Percentiles rank a stretch among this genome's conserved stretches.
phyloP scores from a whole-genome alignment of 1,140 invertebrate species.

The Rhopalosiphum padi region DNA sequence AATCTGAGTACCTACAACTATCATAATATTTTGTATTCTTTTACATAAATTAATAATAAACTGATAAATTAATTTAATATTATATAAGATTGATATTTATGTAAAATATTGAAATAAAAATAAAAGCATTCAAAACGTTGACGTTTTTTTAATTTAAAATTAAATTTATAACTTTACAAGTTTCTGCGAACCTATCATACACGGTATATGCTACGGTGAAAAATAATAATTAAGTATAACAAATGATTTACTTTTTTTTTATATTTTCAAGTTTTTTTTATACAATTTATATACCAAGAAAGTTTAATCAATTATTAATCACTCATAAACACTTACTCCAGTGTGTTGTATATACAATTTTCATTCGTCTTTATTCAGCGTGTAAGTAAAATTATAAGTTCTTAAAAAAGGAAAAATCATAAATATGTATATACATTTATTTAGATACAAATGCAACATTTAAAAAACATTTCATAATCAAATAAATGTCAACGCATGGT shows the following conservation, averaged over 20 bases:
- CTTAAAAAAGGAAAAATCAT: background rate
- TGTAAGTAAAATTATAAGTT: background rate
- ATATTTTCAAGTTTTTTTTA: background rate
- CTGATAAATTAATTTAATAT: background rate
- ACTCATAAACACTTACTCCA: background rate
- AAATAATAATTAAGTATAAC: background rate
- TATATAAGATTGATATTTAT: background rate
- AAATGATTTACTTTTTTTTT: background rate
- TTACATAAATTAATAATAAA: background rate
- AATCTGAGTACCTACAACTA: background rate
- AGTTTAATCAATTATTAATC: background rate
- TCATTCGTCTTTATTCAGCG: background rate
- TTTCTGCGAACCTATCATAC: background rate
- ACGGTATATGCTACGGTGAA: background rate
- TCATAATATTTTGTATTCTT: background rate
- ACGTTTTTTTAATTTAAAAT: background rate
- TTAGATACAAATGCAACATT: too few species aligned
- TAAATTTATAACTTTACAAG: background rate
- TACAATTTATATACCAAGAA: background rate
- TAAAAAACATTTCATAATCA: too few species aligned
- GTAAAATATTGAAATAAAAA: background rate
- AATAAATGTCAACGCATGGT: background rate
- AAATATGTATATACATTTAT: background rate
- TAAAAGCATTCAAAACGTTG: background rate
- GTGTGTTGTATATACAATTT: background rate